Conservation (phyloP, 2,797 vertebrate species). For the Anguilla pacifica region DNA sequence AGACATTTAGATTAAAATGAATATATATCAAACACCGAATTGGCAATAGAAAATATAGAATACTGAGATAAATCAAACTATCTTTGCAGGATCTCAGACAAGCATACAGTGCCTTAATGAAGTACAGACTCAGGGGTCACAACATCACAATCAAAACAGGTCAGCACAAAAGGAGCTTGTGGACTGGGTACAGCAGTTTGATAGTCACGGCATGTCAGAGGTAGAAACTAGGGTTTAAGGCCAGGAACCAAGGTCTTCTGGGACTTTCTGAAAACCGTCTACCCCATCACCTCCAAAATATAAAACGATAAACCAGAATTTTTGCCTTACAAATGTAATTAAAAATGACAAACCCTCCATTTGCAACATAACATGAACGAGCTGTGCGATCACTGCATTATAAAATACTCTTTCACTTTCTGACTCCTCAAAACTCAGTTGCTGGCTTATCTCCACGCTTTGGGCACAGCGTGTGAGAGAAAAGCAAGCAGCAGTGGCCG, state of each 20-base stretch:
- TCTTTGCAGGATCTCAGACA: too few relatives aligned
- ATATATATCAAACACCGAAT: background rate
- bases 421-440: too few relatives aligned
- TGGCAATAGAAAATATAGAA: background rate
- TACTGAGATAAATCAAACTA: background rate
- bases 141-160: background rate
- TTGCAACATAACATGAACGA: background rate
- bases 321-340: background rate
- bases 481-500: too few relatives aligned
- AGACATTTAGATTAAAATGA: background rate
- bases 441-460: background rate
- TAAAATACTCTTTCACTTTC: background rate
- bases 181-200: background rate
- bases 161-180: background rate
- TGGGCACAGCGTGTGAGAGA: background rate
- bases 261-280: background rate
- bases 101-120: too few relatives aligned
- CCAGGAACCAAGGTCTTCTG: background rate
- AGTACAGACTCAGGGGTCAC: background rate
- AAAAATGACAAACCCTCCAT: too few relatives aligned
- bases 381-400: background rate
- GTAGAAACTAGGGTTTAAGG: background rate
- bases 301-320: background rate
- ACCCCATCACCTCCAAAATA: background rate
- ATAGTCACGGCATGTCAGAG: background rate